These are phyloP conservation scores for Indri indri DNA, from an alignment of 2,113 vertebrate species.

Conservation along the genomic window DNA sequence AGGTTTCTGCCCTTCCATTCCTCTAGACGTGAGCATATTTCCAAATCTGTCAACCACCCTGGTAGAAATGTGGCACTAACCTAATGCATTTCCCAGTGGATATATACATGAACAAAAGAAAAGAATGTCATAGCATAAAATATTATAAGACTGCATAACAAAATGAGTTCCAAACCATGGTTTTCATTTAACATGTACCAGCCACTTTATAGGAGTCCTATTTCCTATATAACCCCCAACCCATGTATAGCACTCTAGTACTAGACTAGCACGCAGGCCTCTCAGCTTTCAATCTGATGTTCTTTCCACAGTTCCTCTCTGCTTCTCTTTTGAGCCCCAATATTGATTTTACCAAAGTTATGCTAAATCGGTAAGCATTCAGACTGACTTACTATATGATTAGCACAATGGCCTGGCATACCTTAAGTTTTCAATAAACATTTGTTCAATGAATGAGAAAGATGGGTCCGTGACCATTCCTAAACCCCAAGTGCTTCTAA, in stretches of 20 bases:
- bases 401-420: background rate
- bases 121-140: constrained; percentile 7
- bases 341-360: constrained; percentile 13
- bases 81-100: background rate
- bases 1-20: background rate
- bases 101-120: background rate
- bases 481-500: background rate
- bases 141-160: constrained; percentile 21
- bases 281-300: background rate
- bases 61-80: background rate
- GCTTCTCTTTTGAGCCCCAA: background rate
- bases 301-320: constrained; percentile 1
- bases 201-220: background rate
- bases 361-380: background rate
- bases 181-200: constrained; percentile 1
- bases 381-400: background rate
- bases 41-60: background rate
- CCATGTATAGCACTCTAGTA: background rate
- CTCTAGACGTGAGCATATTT: background rate
- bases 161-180: background rate
- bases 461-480: background rate
- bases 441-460: background rate
- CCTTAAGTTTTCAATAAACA: background rate
- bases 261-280: background rate
- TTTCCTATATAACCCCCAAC: background rate